Evolutionary conservation across 2,888 invertebrate genomes (phyloP).

Genomic region (Chelonus formosanus): DNA sequence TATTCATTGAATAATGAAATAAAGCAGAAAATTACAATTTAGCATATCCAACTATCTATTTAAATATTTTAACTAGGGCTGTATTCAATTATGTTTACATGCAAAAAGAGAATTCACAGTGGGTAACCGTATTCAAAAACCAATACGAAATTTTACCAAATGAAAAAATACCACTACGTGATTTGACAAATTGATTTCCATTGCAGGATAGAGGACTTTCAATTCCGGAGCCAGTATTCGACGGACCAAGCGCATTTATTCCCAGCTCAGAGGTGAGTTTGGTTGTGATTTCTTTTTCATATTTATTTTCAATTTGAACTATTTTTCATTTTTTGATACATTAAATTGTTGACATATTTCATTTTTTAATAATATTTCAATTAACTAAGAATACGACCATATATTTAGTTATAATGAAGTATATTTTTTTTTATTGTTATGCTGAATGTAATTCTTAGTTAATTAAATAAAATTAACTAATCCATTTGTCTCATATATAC

Average conservation of each 20-base stretch:
- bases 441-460: no score
- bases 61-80: no score
- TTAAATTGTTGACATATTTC: background rate
- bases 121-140: background rate
- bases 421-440: no score
- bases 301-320: background rate
- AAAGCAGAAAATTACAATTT: no score
- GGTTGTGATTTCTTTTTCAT: constrained; percentile 23
- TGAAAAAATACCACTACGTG: background rate
- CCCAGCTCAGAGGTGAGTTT: constrained; percentile 68
- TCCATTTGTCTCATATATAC: no score
- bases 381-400: background rate
- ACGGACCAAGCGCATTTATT: constrained; percentile 69
- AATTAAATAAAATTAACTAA: no score
- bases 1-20: no score
- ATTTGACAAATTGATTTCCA: constrained; percentile 10
- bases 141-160: background rate
- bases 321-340: background rate
- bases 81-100: background rate
- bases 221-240: constrained; percentile 67
- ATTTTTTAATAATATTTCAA: no score
- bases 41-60: no score
- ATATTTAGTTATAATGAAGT: background rate
- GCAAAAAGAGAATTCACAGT: background rate
- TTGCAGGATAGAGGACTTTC: constrained; percentile 69